These are phyloP conservation scores for Adelosebastes latens DNA, from an alignment of 2,797 vertebrate genomes.

Conservation along the genomic window DNA sequence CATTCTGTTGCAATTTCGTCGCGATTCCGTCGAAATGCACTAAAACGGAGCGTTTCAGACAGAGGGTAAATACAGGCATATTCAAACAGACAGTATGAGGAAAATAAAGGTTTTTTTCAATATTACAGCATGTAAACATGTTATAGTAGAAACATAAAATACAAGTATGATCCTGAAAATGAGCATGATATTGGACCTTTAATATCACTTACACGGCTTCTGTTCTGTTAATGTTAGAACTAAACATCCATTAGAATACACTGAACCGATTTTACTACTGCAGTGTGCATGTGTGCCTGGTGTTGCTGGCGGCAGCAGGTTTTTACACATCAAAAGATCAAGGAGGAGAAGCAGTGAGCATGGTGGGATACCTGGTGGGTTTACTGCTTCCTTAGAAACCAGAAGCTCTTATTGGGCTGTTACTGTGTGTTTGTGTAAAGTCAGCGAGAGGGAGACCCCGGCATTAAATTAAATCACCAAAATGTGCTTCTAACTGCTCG, in stretches of 20 bases:
- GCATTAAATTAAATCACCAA: conserved; percentile 2
- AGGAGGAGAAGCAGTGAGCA: conserved; percentile 33
- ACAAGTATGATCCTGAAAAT: too few species aligned
- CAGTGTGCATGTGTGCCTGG: not conserved
- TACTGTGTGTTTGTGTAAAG: conserved; percentile 56
- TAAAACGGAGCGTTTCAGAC: too few species aligned
- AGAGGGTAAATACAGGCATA: too few species aligned
- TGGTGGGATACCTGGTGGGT: conserved; percentile 67
- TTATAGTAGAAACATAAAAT: too few species aligned
- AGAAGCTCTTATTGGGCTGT: conserved; percentile 48
- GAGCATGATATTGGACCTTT: too few species aligned
- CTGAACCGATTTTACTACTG: conserved; percentile 29
- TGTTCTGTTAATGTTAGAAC: not conserved
- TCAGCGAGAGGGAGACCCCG: conserved; percentile 7
- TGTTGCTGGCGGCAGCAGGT: conserved; percentile 43
- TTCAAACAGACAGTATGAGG: too few species aligned
- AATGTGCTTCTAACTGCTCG: not conserved
- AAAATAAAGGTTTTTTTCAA: too few species aligned
- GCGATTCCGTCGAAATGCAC: too few species aligned
- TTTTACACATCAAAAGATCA: conserved; percentile 68
- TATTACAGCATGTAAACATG: too few species aligned
- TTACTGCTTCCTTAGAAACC: conserved; percentile 70
- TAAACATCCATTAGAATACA: conserved; percentile 27
- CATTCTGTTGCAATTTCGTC: too few species aligned
- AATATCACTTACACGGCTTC: not conserved